Conservation (phyloP, 2,113 vertebrate species). For the Tauraco erythrolophus region DNA sequence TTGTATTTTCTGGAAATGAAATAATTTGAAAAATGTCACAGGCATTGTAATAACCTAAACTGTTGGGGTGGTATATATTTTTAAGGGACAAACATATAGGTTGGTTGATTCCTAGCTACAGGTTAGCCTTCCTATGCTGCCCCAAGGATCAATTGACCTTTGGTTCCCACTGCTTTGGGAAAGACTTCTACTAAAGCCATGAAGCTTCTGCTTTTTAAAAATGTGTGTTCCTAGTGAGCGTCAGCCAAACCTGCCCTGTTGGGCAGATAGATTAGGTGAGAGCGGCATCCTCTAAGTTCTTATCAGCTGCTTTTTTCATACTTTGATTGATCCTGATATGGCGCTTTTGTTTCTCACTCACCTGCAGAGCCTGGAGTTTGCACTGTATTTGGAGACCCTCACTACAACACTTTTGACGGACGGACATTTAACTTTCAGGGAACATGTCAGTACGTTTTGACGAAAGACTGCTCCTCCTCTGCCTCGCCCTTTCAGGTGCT, state of each 20-base stretch:
- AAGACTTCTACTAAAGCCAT: background rate
- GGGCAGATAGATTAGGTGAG: background rate
- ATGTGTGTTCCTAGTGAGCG: background rate
- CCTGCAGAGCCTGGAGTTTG: slow-evolving; percentile 94
- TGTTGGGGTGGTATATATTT: background rate
- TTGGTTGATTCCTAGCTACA: background rate
- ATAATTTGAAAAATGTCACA: background rate
- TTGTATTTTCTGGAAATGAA: background rate
- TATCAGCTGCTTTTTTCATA: background rate
- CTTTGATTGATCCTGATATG: slow-evolving; percentile 55
- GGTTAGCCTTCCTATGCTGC: background rate
- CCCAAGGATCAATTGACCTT: background rate
- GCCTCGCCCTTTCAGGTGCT: slow-evolving; percentile 92
- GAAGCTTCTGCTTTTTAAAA: background rate
- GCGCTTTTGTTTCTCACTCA: slow-evolving; percentile 76
- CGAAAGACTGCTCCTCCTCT: slow-evolving; percentile 90
- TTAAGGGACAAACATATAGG: background rate
- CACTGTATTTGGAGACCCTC: slow-evolving; percentile 97
- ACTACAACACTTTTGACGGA: slow-evolving; percentile 99
- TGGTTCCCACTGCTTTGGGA: background rate
- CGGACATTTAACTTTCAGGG: slow-evolving; percentile 99
- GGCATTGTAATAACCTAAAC: background rate
- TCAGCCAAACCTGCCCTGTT: background rate
- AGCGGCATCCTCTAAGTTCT: background rate
- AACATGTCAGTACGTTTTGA: slow-evolving; percentile 96